Base-by-base conservation (phyloP, 2,797 vertebrate species). In the Sebastes dallii region DNA sequence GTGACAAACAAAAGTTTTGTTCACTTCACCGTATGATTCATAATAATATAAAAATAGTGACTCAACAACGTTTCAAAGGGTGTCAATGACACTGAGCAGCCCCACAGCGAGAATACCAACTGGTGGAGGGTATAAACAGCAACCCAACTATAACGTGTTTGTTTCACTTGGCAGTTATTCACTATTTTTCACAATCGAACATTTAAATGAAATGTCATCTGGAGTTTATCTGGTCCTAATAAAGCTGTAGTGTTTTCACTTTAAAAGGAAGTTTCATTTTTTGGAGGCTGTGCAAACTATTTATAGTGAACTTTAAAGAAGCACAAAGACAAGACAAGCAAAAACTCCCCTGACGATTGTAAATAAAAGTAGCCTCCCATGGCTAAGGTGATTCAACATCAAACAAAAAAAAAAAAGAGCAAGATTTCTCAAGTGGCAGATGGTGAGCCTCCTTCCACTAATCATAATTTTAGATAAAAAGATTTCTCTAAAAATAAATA, bases 391-490 rank as follows among this genome's bases (percentile, higher is more conserved):
- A 92, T 80, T 88, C 83, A 77, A 88, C 90, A 91, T 95, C 91
- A 94, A 92, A 94, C 55, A 55, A 75, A 84, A 79, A 84, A 84
- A 10, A 75, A 85, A 81, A 85, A 83, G 55, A 89, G 86, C 72
- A 69, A 84, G 83, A 93, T 90, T 89, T 94, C 90, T 92, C 90
- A 88, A 86, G 91, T 70, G 92, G 87, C 93, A 91, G 90, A 94
- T 93, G 89, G 86, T 80, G 75, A 85, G 92, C 86, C 83, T 93
- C 82, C 75, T 79, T 89, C 89, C 67, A 76, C 72, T 85, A 84
- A 92, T 91, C 85, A 78, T 91, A 89, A 93, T 92, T 93, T 92
- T 86, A 91, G 89, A 94, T 92, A 72, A 95, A 90, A 92, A 74
- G 75, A 29, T 87, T 87, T 60, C 36, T 89, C 89, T 91, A 94